These are phyloP conservation scores for Centroberyx gerrardi DNA, from an alignment of 2,797 vertebrate genomes.

Conservation along the genomic window DNA sequence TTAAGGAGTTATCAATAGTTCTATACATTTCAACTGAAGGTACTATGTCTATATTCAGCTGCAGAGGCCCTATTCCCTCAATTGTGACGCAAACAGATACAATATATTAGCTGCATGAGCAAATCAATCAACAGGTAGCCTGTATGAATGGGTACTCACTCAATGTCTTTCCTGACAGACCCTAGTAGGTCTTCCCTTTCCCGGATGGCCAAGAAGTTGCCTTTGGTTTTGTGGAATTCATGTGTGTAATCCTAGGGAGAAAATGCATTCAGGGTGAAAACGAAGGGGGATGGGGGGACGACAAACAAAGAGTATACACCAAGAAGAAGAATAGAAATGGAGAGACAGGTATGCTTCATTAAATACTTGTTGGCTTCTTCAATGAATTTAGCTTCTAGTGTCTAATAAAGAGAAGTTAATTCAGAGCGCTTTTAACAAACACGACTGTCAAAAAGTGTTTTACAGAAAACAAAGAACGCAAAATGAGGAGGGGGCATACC, in stretches of 20 bases:
- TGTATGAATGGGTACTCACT: constrained; percentile 87
- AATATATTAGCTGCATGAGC: background rate
- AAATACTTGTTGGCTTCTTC: too few relatives aligned
- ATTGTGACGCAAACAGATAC: background rate
- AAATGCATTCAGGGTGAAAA: constrained; percentile 4
- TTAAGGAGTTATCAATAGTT: constrained; percentile 2
- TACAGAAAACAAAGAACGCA: background rate
- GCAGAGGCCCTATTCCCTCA: background rate
- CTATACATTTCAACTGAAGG: background rate
- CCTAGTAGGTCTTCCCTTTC: constrained; percentile 97
- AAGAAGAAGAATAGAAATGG: background rate
- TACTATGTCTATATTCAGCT: constrained; percentile 3
- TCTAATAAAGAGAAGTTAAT: background rate
- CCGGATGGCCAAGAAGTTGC: constrained; percentile 94
- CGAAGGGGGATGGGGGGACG: background rate
- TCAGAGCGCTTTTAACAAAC: background rate
- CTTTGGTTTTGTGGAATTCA: constrained; percentile 99
- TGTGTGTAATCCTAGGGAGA: constrained; percentile 95
- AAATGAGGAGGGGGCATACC: constrained; percentile 78
- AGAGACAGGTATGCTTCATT: too few relatives aligned
- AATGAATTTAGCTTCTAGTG: background rate
- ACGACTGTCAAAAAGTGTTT: background rate
- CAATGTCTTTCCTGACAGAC: constrained; percentile 97
- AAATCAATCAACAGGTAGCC: background rate
- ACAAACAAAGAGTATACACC: background rate